Conservation (phyloP, 2,113 vertebrate genomes). For the Pogonocichla stellata region DNA sequence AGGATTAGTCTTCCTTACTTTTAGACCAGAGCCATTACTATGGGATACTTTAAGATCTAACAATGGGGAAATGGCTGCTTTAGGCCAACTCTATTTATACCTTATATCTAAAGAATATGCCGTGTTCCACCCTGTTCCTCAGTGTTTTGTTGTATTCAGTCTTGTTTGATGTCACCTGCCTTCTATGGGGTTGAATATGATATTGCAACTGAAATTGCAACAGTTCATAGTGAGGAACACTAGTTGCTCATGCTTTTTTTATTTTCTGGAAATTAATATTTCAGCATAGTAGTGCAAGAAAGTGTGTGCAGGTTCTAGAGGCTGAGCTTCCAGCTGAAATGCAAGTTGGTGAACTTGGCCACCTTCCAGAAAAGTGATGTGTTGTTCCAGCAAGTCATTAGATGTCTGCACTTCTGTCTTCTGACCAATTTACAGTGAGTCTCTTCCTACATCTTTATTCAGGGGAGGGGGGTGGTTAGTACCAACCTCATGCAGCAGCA, state of each 20-base stretch:
- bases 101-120: background rate
- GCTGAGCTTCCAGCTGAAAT: background rate
- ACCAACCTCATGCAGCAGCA: background rate
- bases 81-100: background rate
- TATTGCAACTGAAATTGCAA: background rate
- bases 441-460: background rate
- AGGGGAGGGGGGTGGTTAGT: background rate
- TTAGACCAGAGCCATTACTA: background rate
- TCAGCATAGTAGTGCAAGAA: background rate
- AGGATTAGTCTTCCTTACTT: background rate
- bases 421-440: background rate
- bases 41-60: background rate
- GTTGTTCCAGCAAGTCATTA: background rate
- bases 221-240: background rate
- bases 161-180: background rate
- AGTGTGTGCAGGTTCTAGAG: background rate
- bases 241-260: background rate
- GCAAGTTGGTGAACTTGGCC: background rate
- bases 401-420: background rate
- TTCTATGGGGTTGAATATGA: background rate
- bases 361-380: background rate
- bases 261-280: background rate
- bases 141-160: background rate
- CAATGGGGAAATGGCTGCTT: background rate
- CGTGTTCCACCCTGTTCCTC: background rate